Conservation (phyloP, 2,888 invertebrate species). For the Dicranocentrus wangi region DNA sequence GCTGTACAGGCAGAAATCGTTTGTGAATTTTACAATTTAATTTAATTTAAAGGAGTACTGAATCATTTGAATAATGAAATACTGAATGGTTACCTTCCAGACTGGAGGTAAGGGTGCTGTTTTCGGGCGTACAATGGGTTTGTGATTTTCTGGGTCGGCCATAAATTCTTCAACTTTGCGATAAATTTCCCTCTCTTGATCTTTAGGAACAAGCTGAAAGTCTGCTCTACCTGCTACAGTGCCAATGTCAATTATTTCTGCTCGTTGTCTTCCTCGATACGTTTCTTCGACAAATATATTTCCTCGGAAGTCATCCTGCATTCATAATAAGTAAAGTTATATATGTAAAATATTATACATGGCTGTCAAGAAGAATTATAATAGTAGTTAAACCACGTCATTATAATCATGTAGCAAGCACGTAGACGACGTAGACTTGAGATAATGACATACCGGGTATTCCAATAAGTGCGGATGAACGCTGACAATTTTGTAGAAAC, state of each 20-base stretch:
- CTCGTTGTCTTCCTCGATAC: slow-evolving; percentile 42
- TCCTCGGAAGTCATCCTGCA: slow-evolving; percentile 58
- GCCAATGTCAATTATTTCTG: slow-evolving; percentile 63
- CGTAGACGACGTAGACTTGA: background rate
- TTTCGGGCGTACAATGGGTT: slow-evolving; percentile 50
- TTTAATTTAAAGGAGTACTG: too few relatives aligned
- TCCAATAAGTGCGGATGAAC: slow-evolving; percentile 67
- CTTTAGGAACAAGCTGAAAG: slow-evolving; percentile 66
- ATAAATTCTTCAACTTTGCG: slow-evolving; percentile 56
- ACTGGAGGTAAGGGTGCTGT: slow-evolving; percentile 65
- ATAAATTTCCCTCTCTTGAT: slow-evolving; percentile 63
- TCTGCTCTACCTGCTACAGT: slow-evolving; percentile 56
- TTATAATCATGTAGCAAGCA: too few relatives aligned
- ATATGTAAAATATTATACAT: slow-evolving; percentile 13
- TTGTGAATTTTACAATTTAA: too few relatives aligned
- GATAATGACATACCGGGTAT: slow-evolving; percentile 59
- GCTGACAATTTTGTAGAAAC: slow-evolving; percentile 61
- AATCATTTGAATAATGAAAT: too few relatives aligned
- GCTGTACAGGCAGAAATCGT: too few relatives aligned
- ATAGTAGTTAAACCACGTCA: too few relatives aligned
- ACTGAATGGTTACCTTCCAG: slow-evolving; percentile 68
- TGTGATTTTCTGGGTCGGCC: slow-evolving; percentile 61
- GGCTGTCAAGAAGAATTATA: slow-evolving; percentile 3
- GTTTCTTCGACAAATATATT: slow-evolving; percentile 64
- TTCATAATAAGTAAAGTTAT: too few relatives aligned